Conservation (phyloP, 2,797 vertebrate genomes). For the Fundulus diaphanus region DNA sequence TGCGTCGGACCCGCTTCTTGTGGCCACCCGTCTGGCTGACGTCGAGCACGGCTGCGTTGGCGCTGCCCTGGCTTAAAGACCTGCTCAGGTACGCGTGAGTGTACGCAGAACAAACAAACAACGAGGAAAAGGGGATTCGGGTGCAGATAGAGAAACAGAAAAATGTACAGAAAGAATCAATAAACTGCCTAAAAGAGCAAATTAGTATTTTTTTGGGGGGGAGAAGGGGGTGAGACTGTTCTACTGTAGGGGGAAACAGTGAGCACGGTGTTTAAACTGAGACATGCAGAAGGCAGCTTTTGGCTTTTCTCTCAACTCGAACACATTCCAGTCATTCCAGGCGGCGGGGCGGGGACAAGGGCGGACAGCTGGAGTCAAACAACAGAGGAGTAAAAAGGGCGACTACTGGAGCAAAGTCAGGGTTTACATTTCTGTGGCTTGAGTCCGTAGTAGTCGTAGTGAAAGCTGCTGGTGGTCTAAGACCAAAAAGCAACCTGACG, state of each 20-base stretch:
- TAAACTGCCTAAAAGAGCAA: conserved; percentile 17
- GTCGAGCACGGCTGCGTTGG: conserved; percentile 91
- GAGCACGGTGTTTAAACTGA: conserved; percentile 35
- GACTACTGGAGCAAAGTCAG: conserved; percentile 43
- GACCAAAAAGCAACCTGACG: conserved; percentile 23
- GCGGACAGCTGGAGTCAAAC: conserved; percentile 55
- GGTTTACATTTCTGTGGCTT: conserved; percentile 77
- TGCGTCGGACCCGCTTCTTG: conserved; percentile 96
- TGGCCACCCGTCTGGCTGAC: conserved; percentile 94
- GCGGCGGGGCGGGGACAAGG: conserved; percentile 71
- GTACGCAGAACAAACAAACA: conserved; percentile 7
- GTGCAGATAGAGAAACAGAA: conserved; percentile 28
- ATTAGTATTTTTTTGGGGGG: background rate
- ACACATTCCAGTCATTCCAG: conserved; percentile 87
- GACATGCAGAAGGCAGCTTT: conserved; percentile 75
- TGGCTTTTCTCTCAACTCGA: conserved; percentile 75
- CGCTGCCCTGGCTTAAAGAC: conserved; percentile 98
- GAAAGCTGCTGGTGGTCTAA: conserved; percentile 21
- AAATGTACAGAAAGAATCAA: conserved; percentile 16
- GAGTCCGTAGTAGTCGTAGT: conserved; percentile 56
- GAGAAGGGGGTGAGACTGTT: background rate
- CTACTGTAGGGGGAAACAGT: conserved; percentile 31
- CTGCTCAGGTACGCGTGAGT: conserved; percentile 69
- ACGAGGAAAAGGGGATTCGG: background rate
- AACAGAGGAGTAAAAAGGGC: conserved; percentile 54